Conservation (phyloP, 2,113 vertebrate genomes). For the Arothron firmamentum region DNA sequence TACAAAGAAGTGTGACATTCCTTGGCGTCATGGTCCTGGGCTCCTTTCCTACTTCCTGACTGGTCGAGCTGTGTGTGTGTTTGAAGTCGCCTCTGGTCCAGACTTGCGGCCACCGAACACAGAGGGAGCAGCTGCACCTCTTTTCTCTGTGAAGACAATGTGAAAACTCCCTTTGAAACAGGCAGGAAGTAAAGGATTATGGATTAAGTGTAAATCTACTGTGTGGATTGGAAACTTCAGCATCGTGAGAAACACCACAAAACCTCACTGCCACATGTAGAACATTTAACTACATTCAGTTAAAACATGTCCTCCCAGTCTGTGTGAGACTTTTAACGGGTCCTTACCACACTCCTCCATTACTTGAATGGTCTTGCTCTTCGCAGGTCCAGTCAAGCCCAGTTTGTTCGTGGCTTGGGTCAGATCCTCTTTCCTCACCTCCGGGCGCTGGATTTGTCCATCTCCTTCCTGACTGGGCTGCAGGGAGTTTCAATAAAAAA, state of each 20-base stretch:
- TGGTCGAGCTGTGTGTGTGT: constrained; percentile 66
- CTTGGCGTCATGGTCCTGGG: background rate
- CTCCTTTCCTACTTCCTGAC: constrained; percentile 48
- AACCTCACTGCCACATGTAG: background rate
- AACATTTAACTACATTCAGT: no score
- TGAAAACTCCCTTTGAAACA: background rate
- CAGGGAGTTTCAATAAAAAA: background rate
- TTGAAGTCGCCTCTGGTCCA: constrained; percentile 85
- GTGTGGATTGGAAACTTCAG: constrained; percentile 67
- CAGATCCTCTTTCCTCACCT: constrained; percentile 87
- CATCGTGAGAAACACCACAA: constrained; percentile 24
- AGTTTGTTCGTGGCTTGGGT: constrained; percentile 80
- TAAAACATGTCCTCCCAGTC: no score
- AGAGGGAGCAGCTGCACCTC: constrained; percentile 81
- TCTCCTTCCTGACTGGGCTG: constrained; percentile 67
- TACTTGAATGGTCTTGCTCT: constrained; percentile 93
- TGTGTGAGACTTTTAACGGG: background rate
- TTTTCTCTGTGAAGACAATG: constrained; percentile 78
- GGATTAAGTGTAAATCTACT: background rate
- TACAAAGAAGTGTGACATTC: no score
- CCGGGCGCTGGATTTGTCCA: constrained; percentile 80
- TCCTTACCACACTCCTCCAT: constrained; percentile 89
- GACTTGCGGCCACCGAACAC: constrained; percentile 85
- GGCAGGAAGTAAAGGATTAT: background rate
- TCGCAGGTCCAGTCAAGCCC: constrained; percentile 73